These are phyloP conservation scores for Macrotrachela quadricornifera DNA, from an alignment of 1,140 invertebrate genomes.

Conservation along the genomic window DNA sequence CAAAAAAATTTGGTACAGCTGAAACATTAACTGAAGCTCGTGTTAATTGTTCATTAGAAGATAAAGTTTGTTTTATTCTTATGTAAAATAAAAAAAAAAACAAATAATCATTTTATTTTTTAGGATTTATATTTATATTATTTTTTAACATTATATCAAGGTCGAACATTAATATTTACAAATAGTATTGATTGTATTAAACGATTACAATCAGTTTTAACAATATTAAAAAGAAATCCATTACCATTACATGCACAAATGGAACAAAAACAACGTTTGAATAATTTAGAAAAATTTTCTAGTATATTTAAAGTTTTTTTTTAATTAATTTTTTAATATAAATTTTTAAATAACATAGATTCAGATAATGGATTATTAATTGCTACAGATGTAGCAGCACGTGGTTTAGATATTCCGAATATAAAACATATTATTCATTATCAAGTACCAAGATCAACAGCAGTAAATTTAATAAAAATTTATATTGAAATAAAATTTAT, in stretches of 20 bases:
- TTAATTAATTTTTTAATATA: not conserved
- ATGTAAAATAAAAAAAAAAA: too few species aligned
- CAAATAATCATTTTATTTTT: too few species aligned
- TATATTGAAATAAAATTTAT: too few species aligned
- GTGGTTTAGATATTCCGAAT: slow-evolving; percentile 79
- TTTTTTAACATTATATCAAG: slow-evolving; percentile 55
- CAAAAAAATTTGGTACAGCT: slow-evolving; percentile 46
- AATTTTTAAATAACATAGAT: slow-evolving; percentile 6
- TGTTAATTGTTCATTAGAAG: slow-evolving; percentile 35
- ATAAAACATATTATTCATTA: slow-evolving; percentile 91
- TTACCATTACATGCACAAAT: slow-evolving; percentile 75
- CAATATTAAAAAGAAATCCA: slow-evolving; percentile 50
- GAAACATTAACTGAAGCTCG: slow-evolving; percentile 57
- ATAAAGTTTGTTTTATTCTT: slow-evolving; percentile 33
- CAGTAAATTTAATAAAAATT: slow-evolving; percentile 32
- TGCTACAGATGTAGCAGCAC: slow-evolving; percentile 86
- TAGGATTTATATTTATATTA: slow-evolving; percentile 74
- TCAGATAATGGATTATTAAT: slow-evolving; percentile 48
- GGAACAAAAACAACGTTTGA: slow-evolving; percentile 75
- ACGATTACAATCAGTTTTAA: slow-evolving; percentile 56
- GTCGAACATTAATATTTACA: slow-evolving; percentile 79
- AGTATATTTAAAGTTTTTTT: slow-evolving; percentile 23
- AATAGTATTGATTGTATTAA: slow-evolving; percentile 84
- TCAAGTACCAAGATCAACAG: slow-evolving; percentile 76
- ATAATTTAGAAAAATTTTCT: slow-evolving; percentile 75